Base-by-base conservation (phyloP, 1,140 invertebrate species). In the Eciton burchellii region DNA sequence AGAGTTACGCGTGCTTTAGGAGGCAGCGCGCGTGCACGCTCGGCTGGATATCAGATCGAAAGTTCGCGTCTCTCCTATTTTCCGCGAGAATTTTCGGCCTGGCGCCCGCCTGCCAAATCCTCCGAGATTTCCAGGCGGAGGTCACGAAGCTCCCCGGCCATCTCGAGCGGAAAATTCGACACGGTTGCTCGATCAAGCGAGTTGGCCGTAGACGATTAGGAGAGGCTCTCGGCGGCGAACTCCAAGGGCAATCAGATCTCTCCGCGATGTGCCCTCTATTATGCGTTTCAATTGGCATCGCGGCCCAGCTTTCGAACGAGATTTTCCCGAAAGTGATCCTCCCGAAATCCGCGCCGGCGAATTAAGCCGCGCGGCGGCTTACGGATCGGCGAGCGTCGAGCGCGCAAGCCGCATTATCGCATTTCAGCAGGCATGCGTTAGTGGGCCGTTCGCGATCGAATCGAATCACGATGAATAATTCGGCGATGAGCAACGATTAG, bases 181-280 rank as follows among this genome's bases (percentile, higher is more conserved):
- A 88, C 85, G 86, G 85, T 88, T 88, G 86, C 86, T 88, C 82
- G 86, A 88, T 88, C 86, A 88, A 87, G 86, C 71, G 84, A 72
- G 57, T 83, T 85, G 83, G 77, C 85, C 82, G 86, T 87, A 87
- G 85, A 85, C 86, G 86, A 88, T 88, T 88, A 88, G 85, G 71
- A 66, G 63, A 87, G 84, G 82, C 86, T 84, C 76, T 54, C 82
- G 73, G 82, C 71, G 71, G 86, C 72, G 70, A 88, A 87, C 83
- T 84, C 83, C 73, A 70, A 65, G 52, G 70, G 82, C 82, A 87
- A 88, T 88, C 86, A 87, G 87, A 6, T 76, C 82, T 84, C 73
- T 72, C 43, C 71, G 63, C 62, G 74, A 70, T 81, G 73, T 62
- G 57, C 68, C 63, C 19, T 81, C 70, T 81, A 72, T 73, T 73